Evolutionary conservation across 2,888 invertebrate species (phyloP).

Genomic region (Stomorhina lunata): DNA sequence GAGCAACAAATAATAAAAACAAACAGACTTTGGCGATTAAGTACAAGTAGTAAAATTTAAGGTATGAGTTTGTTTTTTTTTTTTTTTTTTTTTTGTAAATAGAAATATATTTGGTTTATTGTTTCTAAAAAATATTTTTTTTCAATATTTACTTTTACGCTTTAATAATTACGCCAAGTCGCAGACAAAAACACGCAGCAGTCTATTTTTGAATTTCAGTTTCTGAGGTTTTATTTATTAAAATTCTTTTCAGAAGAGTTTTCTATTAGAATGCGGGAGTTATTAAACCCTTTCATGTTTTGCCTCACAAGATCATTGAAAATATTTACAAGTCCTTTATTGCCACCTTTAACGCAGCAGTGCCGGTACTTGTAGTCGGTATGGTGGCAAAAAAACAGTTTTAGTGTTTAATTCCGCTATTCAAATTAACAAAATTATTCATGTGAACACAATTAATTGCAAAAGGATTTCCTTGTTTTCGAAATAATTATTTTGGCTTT

Average conservation of each 20-base stretch:
- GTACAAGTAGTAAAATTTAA: neutral
- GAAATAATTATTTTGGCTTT: slow-evolving; percentile 47
- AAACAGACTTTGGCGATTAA: slow-evolving; percentile 49
- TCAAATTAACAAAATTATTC: slow-evolving; percentile 68
- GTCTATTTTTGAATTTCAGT: slow-evolving; percentile 47
- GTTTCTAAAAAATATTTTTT: slow-evolving; percentile 26
- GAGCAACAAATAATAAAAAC: slow-evolving; percentile 71
- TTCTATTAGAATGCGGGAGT: neutral
- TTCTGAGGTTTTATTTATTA: slow-evolving; percentile 33
- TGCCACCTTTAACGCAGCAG: slow-evolving; percentile 52
- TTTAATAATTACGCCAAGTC: slow-evolving; percentile 64
- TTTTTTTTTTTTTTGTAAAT: slow-evolving; percentile 12
- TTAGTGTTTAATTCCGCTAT: neutral
- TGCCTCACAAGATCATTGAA: slow-evolving; percentile 20
- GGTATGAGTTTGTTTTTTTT: slow-evolving; percentile 28
- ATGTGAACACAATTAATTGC: slow-evolving; percentile 71
- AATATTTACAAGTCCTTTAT: slow-evolving; percentile 55
- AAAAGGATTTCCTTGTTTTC: slow-evolving; percentile 69
- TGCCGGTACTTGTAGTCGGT: neutral
- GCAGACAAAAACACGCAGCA: slow-evolving; percentile 40
- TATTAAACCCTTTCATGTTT: slow-evolving; percentile 49
- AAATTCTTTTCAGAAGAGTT: slow-evolving; percentile 6
- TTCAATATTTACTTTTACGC: slow-evolving; percentile 61
- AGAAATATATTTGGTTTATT: slow-evolving; percentile 37
- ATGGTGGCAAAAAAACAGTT: neutral